phyloP scores from a whole-genome alignment of 2,888 invertebrate species.

The Acronicta psi region DNA sequence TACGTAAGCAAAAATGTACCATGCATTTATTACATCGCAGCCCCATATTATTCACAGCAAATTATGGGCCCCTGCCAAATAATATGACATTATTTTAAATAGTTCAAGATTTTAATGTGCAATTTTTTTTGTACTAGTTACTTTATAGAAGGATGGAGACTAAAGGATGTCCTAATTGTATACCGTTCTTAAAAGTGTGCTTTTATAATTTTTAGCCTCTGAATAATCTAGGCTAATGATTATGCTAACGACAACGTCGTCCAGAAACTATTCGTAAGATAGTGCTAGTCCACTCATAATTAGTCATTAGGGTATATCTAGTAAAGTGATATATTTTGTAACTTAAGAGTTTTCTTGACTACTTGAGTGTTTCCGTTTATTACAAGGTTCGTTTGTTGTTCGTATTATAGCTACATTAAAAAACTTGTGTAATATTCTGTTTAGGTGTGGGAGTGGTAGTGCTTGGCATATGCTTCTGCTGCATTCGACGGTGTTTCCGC shows the following conservation, averaged over 20 bases:
- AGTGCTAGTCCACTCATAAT: constrained; percentile 2
- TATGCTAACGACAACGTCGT: constrained; percentile 8
- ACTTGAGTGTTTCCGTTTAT: background rate
- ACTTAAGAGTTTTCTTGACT: constrained; percentile 5
- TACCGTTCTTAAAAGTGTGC: background rate
- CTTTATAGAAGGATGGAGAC: no score
- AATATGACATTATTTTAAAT: background rate
- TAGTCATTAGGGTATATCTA: constrained; percentile 1
- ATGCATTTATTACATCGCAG: background rate
- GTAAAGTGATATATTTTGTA: constrained; percentile 3
- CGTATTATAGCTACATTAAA: background rate
- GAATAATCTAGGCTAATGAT: constrained; percentile 30
- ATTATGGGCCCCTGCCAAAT: background rate
- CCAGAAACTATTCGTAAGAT: constrained; percentile 9
- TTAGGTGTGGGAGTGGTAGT: constrained; percentile 93
- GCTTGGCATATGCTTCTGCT: constrained; percentile 96
- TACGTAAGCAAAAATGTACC: background rate
- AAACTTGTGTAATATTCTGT: background rate
- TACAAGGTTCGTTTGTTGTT: no score
- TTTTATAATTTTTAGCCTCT: constrained; percentile 12
- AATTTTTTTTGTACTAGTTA: background rate
- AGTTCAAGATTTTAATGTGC: background rate
- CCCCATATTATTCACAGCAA: background rate
- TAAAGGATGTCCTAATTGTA: no score
- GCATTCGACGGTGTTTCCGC: constrained; percentile 97